phyloP scores from a whole-genome alignment of 1,140 invertebrate species.

The Drosophila setifemur region DNA sequence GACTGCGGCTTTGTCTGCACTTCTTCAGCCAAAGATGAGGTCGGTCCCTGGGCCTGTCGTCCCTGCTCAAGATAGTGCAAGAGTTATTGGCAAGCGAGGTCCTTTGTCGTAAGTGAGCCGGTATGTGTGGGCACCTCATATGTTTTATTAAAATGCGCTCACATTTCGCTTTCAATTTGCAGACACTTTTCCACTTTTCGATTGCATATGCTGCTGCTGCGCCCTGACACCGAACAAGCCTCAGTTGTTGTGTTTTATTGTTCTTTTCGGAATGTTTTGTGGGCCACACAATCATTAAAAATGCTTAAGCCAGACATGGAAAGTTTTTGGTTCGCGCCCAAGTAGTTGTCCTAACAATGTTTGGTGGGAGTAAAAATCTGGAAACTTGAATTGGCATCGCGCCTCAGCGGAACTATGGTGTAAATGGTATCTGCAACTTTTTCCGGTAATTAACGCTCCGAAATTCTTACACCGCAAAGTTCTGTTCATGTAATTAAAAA shows the following conservation, averaged over 20 bases:
- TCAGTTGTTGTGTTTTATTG: slow-evolving; percentile 36
- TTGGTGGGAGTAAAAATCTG: slow-evolving; percentile 5
- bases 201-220: slow-evolving; percentile 15
- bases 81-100: slow-evolving; percentile 64
- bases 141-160: slow-evolving; percentile 76
- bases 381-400: slow-evolving; percentile 5
- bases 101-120: background rate
- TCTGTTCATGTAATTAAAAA: background rate
- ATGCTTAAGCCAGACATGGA: slow-evolving; percentile 46
- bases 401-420: slow-evolving; percentile 4
- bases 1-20: slow-evolving; percentile 74
- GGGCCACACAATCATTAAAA: slow-evolving; percentile 50
- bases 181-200: slow-evolving; percentile 51
- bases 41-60: slow-evolving; percentile 6
- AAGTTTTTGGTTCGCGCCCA: slow-evolving; percentile 22
- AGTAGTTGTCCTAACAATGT: slow-evolving; percentile 16
- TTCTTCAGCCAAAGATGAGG: slow-evolving; percentile 45
- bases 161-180: slow-evolving; percentile 77
- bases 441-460: slow-evolving; percentile 22
- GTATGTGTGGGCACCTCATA: slow-evolving; percentile 51
- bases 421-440: slow-evolving; percentile 43
- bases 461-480: background rate
- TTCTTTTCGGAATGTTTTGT: slow-evolving; percentile 34
- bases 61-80: slow-evolving; percentile 64
- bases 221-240: background rate